Conservation (phyloP, 64 coral and sea anemone genomes). For the Actinia equina region DNA sequence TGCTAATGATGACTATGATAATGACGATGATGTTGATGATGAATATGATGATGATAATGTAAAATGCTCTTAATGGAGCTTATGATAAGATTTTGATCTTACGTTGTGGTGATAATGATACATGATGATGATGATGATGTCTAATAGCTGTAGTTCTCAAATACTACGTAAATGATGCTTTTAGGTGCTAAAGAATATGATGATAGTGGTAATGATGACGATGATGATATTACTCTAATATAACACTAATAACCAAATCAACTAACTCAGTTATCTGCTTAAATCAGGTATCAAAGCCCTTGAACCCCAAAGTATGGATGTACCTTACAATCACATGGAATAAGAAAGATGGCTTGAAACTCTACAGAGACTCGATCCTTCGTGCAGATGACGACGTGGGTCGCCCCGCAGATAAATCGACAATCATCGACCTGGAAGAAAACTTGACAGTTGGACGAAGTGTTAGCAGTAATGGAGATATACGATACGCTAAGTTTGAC, state of each 20-base stretch:
- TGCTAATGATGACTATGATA: too few relatives aligned
- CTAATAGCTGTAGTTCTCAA: too few relatives aligned
- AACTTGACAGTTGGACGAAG: conserved; percentile 75
- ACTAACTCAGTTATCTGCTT: not conserved
- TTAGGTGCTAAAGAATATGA: not conserved
- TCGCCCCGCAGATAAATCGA: conserved; percentile 49
- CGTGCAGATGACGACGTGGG: conserved; percentile 64
- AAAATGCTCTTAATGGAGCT: too few relatives aligned
- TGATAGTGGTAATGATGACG: not conserved
- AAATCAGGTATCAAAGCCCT: conserved; percentile 38
- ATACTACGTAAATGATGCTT: too few relatives aligned
- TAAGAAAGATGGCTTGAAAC: conserved; percentile 65
- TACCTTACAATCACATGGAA: conserved; percentile 83
- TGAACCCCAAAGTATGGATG: conserved; percentile 40
- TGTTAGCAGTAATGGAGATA: conserved; percentile 63
- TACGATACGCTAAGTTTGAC: conserved; percentile 34
- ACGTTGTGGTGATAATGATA: too few relatives aligned
- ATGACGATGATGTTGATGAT: too few relatives aligned
- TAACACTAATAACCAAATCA: too few relatives aligned
- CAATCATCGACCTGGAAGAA: conserved; percentile 25
- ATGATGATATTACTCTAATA: too few relatives aligned
- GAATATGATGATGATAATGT: too few relatives aligned
- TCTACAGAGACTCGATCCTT: conserved; percentile 59
- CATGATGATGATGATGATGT: too few relatives aligned
- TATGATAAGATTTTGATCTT: too few relatives aligned